phyloP scores from a whole-genome alignment of 2,888 invertebrate species.

The Biston stratarius region DNA sequence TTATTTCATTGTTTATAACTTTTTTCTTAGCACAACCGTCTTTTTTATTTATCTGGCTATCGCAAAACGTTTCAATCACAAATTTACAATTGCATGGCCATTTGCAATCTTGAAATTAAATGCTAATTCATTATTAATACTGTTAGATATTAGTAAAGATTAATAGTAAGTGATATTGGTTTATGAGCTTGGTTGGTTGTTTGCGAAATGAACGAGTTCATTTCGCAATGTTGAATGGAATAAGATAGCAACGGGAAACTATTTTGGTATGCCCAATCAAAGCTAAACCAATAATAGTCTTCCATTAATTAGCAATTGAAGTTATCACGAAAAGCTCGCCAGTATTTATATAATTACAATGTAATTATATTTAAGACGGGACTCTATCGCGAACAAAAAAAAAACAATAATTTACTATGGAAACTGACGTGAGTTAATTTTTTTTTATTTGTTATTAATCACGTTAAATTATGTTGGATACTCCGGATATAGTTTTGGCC shows the following conservation, averaged over 20 bases:
- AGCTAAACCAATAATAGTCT: background rate
- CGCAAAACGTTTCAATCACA: too few species aligned
- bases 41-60: too few species aligned
- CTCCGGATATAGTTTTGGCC: too few species aligned
- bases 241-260: background rate
- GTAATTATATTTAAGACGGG: too few species aligned
- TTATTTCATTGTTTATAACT: too few species aligned
- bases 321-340: background rate
- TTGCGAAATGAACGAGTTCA: background rate
- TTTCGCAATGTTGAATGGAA: background rate
- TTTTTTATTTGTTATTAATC: too few species aligned
- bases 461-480: too few species aligned
- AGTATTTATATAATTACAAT: too few species aligned
- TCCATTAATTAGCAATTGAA: background rate
- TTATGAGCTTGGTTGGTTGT: constrained; percentile 1
- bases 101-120: background rate
- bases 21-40: too few species aligned
- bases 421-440: too few species aligned
- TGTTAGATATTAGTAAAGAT: background rate
- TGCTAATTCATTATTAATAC: background rate
- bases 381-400: too few species aligned
- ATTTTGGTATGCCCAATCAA: constrained; percentile 3
- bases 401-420: too few species aligned
- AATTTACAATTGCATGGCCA: background rate
- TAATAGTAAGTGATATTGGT: constrained; percentile 1